Evolutionary conservation across 2,888 invertebrate species (phyloP).

Genomic region (Lamellibrachia columna): DNA sequence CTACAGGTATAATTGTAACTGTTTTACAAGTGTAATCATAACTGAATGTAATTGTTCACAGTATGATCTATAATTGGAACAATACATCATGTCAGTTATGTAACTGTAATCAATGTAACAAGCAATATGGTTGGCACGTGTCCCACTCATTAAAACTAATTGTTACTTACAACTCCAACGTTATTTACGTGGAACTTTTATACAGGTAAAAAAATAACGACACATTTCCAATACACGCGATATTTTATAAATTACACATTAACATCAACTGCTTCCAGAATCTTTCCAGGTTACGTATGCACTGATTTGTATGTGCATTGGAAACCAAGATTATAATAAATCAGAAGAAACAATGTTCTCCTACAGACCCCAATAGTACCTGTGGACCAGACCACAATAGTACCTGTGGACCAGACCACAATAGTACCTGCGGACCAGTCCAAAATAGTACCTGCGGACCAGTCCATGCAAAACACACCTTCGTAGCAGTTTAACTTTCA

Average conservation of each 20-base stretch:
- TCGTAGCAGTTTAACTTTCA: background rate
- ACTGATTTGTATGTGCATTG: too few species aligned
- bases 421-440: background rate
- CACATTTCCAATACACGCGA: too few species aligned
- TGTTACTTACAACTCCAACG: background rate
- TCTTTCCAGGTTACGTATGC: too few species aligned
- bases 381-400: too few species aligned
- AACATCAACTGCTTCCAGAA: too few species aligned
- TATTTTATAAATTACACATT: too few species aligned
- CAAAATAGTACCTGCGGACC: too few species aligned
- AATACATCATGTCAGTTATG: background rate
- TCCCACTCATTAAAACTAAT: background rate
- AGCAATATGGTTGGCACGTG: background rate
- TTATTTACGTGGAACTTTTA: background rate
- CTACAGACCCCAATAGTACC: background rate
- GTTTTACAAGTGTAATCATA: too few species aligned
- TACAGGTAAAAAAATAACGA: too few species aligned
- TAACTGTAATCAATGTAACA: background rate
- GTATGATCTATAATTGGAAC: background rate
- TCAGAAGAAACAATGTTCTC: too few species aligned
- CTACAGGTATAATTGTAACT: background rate
- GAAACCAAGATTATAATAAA: too few species aligned
- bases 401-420: background rate
- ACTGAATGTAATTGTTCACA: background rate
- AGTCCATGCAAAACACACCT: background rate